Percentiles rank a stretch among this genome's conserved stretches.
Conservation (phyloP, 2,797 vertebrate genomes). For the Tarsius wallacei region DNA sequence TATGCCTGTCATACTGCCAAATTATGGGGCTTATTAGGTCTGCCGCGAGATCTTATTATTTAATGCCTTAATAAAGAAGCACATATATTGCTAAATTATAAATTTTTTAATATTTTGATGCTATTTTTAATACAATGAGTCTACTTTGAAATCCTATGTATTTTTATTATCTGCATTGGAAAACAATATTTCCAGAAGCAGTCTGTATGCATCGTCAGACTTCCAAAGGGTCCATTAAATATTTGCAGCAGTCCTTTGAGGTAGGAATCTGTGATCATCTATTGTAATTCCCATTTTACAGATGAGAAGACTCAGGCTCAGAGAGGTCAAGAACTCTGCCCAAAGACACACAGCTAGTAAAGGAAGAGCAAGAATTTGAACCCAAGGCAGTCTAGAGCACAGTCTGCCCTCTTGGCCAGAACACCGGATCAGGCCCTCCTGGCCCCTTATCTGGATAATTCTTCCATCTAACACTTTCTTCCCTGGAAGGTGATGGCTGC, state of each 20-base stretch:
- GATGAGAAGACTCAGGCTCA: constrained; percentile 7
- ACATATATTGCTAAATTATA: background rate
- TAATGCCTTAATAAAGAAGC: constrained; percentile 80
- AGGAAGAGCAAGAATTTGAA: background rate
- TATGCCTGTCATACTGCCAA: background rate
- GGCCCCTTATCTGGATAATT: rapidly evolving
- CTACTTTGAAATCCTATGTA: constrained; percentile 20
- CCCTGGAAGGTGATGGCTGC: background rate
- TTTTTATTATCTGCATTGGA: constrained; percentile 55
- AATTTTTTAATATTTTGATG: constrained; percentile 79
- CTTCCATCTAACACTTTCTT: background rate
- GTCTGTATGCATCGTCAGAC: background rate
- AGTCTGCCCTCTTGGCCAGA: background rate
- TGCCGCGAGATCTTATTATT: constrained; percentile 38
- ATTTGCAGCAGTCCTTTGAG: constrained; percentile 43
- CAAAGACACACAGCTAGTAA: background rate
- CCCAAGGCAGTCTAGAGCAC: background rate
- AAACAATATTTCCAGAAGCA: constrained; percentile 18
- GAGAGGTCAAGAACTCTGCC: background rate
- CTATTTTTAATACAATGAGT: constrained; percentile 76
- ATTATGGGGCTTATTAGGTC: constrained; percentile 12
- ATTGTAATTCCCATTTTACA: background rate
- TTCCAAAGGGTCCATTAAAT: constrained; percentile 62
- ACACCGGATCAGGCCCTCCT: rapidly evolving
- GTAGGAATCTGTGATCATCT: background rate